Percentiles rank a stretch among this genome's conserved stretches.
phyloP scores from a whole-genome alignment of 2,797 vertebrate genomes.

The Lateolabrax maculatus region DNA sequence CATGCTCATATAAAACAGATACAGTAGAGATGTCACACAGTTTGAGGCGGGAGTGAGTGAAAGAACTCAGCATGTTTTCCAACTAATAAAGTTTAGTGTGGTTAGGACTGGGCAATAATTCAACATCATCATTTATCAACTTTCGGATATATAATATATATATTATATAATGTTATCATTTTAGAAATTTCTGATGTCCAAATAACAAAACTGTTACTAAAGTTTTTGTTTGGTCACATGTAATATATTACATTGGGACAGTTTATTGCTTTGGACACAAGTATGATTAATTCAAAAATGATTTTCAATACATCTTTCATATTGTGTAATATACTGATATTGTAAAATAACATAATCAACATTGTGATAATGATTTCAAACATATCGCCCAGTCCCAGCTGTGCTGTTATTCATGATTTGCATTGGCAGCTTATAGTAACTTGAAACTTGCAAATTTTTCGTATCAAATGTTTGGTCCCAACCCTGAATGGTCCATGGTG shows the following conservation, averaged over 20 bases:
- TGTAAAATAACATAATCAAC: background rate
- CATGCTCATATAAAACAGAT: conserved; percentile 13
- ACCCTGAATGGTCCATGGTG: conserved; percentile 48
- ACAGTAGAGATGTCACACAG: conserved; percentile 7
- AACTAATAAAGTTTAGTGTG: background rate
- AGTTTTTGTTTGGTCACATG: background rate
- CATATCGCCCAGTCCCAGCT: background rate
- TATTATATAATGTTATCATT: background rate
- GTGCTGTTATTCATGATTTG: conserved; percentile 26
- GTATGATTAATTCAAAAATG: background rate
- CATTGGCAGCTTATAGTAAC: conserved; percentile 34
- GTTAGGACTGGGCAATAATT: background rate
- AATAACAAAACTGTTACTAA: background rate
- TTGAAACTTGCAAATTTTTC: conserved; percentile 21
- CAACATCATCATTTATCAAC: background rate
- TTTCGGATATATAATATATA: no score
- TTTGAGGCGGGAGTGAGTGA: conserved; percentile 8
- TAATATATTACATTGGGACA: background rate
- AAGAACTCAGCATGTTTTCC: background rate
- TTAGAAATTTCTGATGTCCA: background rate
- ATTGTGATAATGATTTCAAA: background rate
- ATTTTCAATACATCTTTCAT: background rate
- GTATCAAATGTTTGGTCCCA: conserved; percentile 70
- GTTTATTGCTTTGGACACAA: background rate
- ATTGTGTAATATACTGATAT: background rate